phyloP scores from a whole-genome alignment of 2,888 invertebrate genomes.

The Eurytoma californica region DNA sequence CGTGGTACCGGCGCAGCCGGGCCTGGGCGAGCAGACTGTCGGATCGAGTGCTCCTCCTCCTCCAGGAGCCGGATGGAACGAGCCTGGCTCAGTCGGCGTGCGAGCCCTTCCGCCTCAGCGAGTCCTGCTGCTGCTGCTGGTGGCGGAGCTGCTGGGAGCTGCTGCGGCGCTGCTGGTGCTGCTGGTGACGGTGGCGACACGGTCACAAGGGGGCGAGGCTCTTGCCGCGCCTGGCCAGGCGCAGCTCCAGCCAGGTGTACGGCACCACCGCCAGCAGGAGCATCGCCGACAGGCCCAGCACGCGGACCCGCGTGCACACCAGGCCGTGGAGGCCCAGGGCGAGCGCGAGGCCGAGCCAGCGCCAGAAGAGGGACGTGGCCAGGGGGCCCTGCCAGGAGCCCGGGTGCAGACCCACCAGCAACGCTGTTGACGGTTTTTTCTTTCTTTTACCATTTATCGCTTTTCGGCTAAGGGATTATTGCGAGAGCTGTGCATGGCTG shows the following conservation, averaged over 20 bases:
- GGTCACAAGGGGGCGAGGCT: conserved; percentile 76
- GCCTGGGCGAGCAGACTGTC: conserved; percentile 54
- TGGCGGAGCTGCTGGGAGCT: conserved; percentile 13
- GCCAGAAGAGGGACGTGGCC: conserved; percentile 76
- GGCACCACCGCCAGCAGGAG: conserved; percentile 77
- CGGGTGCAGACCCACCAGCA: conserved; percentile 72
- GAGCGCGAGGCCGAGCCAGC: conserved; percentile 78
- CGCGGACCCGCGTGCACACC: conserved; percentile 77
- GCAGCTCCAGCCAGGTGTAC: conserved; percentile 77
- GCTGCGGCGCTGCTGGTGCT: conserved; percentile 16
- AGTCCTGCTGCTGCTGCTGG: background rate
- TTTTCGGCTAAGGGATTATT: too few species aligned
- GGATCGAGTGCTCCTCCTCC: conserved; percentile 49
- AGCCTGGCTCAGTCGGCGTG: conserved; percentile 71
- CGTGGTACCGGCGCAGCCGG: background rate
- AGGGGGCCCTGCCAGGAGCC: conserved; percentile 74
- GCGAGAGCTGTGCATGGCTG: too few species aligned
- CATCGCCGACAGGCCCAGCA: conserved; percentile 75
- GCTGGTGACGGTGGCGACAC: conserved; percentile 32
- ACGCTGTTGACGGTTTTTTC: conserved; percentile 61
- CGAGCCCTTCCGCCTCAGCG: conserved; percentile 57
- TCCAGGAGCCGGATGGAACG: conserved; percentile 68
- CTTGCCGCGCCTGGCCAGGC: conserved; percentile 75
- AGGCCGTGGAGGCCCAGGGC: conserved; percentile 79
- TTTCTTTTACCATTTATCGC: too few species aligned